A percentile compares a stretch with the other conserved stretches of the same genome.
These are phyloP conservation scores for Laothoe populi DNA, from an alignment of 2,888 invertebrate genomes.

Conservation along the genomic window DNA sequence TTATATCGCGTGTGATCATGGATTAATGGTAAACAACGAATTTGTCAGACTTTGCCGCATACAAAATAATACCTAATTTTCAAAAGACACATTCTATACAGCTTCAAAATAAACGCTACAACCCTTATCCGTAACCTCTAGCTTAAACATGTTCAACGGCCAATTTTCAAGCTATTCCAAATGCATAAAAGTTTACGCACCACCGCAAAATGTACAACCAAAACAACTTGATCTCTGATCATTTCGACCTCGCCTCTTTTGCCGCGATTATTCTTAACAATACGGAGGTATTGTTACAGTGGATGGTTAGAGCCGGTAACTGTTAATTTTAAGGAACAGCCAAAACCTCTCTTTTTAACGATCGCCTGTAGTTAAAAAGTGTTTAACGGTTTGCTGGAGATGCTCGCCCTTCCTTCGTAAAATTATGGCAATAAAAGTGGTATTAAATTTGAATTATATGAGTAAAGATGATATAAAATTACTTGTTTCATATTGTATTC, in stretches of 20 bases:
- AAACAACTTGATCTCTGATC: constrained; percentile 40
- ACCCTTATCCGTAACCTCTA: constrained; percentile 9
- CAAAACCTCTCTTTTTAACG: constrained; percentile 77
- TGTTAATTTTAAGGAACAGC: constrained; percentile 77
- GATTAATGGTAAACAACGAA: too few species aligned
- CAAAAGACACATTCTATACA: too few species aligned
- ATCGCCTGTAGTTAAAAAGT: constrained; percentile 71
- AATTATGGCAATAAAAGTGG: constrained; percentile 6
- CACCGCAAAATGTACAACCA: constrained; percentile 58
- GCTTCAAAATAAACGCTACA: too few species aligned
- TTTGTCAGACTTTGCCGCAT: too few species aligned
- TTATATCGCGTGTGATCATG: too few species aligned
- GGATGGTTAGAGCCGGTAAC: constrained; percentile 58
- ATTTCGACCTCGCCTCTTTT: background rate
- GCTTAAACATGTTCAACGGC: constrained; percentile 44
- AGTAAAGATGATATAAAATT: background rate
- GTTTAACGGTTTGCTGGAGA: constrained; percentile 62
- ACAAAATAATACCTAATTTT: too few species aligned
- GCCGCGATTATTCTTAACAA: background rate
- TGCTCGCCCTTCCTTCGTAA: constrained; percentile 44
- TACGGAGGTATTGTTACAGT: constrained; percentile 41
- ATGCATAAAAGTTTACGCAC: constrained; percentile 77
- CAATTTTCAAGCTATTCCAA: constrained; percentile 76
- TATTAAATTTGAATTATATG: background rate
- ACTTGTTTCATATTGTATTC: too few species aligned